Conservation (phyloP, 2,888 invertebrate genomes). For the Trachelus tabidus region DNA sequence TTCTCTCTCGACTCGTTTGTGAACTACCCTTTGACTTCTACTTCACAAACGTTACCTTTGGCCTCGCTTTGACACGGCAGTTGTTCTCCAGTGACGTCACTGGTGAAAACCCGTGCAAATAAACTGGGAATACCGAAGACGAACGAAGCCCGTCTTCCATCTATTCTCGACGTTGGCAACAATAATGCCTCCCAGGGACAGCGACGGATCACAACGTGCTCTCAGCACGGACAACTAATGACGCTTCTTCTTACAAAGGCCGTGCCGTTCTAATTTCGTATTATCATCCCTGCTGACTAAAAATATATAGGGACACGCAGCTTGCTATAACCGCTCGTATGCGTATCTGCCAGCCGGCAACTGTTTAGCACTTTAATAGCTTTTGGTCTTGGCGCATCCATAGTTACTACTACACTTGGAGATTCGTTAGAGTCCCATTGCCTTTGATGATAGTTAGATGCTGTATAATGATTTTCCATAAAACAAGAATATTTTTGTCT, state of each 20-base stretch:
- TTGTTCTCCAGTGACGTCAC: conserved; percentile 18
- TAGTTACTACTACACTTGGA: not conserved
- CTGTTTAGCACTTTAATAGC: not conserved
- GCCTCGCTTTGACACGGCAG: not conserved
- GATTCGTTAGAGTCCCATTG: not conserved
- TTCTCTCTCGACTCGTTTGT: not conserved
- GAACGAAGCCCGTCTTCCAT: conserved; percentile 24
- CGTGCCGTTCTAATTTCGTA: conserved; percentile 40
- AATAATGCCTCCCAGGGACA: conserved; percentile 46
- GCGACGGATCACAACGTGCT: conserved; percentile 33
- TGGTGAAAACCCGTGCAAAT: conserved; percentile 15
- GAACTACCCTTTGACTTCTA: not conserved
- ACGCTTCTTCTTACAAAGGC: conserved; percentile 43
- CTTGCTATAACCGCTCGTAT: not conserved
- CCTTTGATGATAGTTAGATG: not conserved
- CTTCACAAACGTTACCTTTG: not conserved
- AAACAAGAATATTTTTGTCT: not conserved
- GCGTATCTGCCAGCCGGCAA: not conserved
- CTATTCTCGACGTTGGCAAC: conserved; percentile 47
- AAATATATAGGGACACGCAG: conserved; percentile 18
- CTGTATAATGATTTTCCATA: not conserved
- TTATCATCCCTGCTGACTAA: conserved; percentile 34
- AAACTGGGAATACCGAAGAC: conserved; percentile 22
- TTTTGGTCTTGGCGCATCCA: not conserved
- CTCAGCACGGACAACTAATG: conserved; percentile 37